Evolutionary conservation across 2,113 vertebrate genomes (phyloP).

Genomic region (Pycnonotus jocosus): DNA sequence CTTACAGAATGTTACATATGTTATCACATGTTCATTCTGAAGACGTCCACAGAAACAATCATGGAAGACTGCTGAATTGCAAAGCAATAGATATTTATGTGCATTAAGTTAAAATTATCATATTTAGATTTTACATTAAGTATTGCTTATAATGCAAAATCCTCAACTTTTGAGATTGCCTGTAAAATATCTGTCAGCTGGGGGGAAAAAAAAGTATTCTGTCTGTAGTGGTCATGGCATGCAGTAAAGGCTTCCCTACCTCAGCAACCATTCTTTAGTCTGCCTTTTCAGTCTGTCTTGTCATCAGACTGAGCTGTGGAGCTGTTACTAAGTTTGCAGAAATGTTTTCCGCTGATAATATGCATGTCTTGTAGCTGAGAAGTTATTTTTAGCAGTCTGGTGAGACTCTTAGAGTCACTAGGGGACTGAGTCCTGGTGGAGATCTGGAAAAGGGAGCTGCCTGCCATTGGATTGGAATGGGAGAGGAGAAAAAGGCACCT

Average conservation of each 20-base stretch:
- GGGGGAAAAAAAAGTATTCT: accelerated
- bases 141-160: not conserved
- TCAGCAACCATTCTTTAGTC: not conserved
- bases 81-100: not conserved
- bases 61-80: not conserved
- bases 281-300: not conserved
- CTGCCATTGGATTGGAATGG: not conserved
- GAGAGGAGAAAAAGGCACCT: not conserved
- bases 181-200: not conserved
- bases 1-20: accelerated
- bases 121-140: not conserved
- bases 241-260: not conserved
- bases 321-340: not conserved
- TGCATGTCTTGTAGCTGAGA: not conserved
- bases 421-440: not conserved
- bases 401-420: not conserved
- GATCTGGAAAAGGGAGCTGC: not conserved
- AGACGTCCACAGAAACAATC: not conserved
- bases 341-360: constrained; percentile 17
- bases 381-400: constrained; percentile 43
- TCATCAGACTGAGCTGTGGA: not conserved
- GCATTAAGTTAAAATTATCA: not conserved
- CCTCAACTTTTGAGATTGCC: not conserved
- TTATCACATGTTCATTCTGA: not conserved
- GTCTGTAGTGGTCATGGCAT: not conserved